These are phyloP conservation scores for Linnaemya tessellans DNA, from an alignment of 2,888 invertebrate genomes.

Conservation along the genomic window DNA sequence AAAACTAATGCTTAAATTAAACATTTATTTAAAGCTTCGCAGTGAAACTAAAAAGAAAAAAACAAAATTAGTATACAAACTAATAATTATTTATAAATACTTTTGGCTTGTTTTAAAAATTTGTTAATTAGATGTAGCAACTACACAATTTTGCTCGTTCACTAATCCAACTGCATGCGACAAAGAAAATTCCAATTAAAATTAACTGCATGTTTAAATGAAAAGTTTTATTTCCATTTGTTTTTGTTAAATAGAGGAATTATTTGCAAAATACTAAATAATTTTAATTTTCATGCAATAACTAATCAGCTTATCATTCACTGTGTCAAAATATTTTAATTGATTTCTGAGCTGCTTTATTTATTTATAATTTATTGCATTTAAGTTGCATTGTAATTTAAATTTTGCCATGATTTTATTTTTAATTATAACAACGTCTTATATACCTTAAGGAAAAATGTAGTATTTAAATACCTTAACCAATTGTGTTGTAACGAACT, in stretches of 20 bases:
- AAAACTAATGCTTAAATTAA: conserved; percentile 47
- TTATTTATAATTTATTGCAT: conserved; percentile 57
- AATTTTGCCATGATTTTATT: conserved; percentile 5
- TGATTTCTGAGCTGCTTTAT: conserved; percentile 55
- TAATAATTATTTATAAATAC: conserved; percentile 34
- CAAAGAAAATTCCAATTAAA: conserved; percentile 32
- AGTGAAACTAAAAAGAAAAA: conserved; percentile 73
- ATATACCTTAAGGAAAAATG: too few species aligned
- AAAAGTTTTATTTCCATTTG: not conserved
- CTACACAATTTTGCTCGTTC: not conserved
- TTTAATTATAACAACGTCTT: too few species aligned
- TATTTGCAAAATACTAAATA: not conserved
- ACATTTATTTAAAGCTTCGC: conserved; percentile 80
- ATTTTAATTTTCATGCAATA: not conserved
- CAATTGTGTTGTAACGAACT: too few species aligned
- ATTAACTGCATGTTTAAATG: conserved; percentile 46
- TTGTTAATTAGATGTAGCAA: conserved; percentile 42
- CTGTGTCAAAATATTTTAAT: conserved; percentile 3
- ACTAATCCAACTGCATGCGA: conserved; percentile 39
- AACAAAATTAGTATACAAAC: not conserved
- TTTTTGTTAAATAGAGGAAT: conserved; percentile 28
- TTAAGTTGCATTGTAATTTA: conserved; percentile 43
- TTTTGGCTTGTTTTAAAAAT: conserved; percentile 56
- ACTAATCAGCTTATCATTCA: conserved; percentile 24
- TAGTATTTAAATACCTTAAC: too few species aligned